Conservation (phyloP, 2,797 vertebrate species). For the Pipistrellus pygmaeus region DNA sequence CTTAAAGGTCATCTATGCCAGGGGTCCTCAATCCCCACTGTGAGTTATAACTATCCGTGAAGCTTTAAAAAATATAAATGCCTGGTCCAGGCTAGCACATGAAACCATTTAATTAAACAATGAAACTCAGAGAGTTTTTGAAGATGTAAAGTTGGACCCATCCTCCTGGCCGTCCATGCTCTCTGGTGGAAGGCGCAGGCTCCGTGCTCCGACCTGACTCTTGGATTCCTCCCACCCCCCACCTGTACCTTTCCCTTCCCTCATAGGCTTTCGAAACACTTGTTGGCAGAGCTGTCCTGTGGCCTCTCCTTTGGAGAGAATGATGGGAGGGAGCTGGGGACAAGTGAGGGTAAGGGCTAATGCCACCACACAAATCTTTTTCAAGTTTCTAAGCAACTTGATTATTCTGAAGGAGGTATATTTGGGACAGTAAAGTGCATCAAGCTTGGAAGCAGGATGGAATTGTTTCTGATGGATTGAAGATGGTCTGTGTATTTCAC, state of each 20-base stretch:
- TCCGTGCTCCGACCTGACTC: neutral
- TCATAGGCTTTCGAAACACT: neutral
- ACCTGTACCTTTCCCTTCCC: neutral
- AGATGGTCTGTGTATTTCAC: neutral
- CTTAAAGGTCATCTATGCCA: neutral
- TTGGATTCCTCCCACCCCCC: no score
- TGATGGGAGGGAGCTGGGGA: neutral
- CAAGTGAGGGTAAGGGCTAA: neutral
- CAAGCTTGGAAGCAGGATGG: neutral
- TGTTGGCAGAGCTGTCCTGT: neutral
- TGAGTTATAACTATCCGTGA: neutral
- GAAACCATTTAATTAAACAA: neutral
- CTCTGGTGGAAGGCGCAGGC: neutral
- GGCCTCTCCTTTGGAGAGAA: neutral
- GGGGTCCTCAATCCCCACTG: neutral
- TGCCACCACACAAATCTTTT: neutral
- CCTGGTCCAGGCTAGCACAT: fast-evolving
- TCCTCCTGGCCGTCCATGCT: neutral
- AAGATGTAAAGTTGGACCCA: neutral
- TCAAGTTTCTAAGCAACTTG: neutral
- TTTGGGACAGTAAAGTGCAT: neutral
- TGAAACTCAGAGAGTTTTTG: neutral
- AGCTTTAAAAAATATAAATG: neutral
- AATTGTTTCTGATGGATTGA: neutral
- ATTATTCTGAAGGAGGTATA: neutral